phyloP scores from a whole-genome alignment of 2,888 invertebrate species.

The Oegoconia quadripuncta region DNA sequence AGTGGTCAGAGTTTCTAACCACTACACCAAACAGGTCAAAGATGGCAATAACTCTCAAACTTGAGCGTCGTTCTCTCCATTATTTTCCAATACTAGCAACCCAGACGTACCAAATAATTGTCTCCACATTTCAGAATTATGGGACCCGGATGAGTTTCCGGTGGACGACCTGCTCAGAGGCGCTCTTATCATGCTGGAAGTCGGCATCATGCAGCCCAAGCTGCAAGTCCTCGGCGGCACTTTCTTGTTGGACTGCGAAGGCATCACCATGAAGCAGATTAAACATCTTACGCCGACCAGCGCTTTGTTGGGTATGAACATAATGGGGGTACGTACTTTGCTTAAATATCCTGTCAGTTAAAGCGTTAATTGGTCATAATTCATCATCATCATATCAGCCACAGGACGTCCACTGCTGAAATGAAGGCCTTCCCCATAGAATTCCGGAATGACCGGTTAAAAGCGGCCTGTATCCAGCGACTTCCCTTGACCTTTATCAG shows the following conservation, averaged over 20 bases:
- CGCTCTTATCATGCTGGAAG: conserved; percentile 82
- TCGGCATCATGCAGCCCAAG: conserved; percentile 86
- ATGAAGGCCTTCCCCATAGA: too few relatives aligned
- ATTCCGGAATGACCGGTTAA: too few relatives aligned
- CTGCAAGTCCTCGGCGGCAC: conserved; percentile 88
- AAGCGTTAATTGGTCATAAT: too few relatives aligned
- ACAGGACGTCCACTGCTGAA: too few relatives aligned
- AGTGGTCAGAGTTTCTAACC: too few relatives aligned
- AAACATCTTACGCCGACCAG: conserved; percentile 84
- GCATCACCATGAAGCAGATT: conserved; percentile 83
- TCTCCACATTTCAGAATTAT: conserved; percentile 74
- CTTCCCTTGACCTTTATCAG: too few relatives aligned
- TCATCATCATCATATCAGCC: too few relatives aligned
- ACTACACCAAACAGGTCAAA: too few relatives aligned
- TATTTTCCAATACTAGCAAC: background rate
- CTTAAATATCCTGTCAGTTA: background rate
- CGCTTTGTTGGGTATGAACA: conserved; percentile 81
- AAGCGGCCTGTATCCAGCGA: too few relatives aligned
- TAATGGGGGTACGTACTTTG: conserved; percentile 80
- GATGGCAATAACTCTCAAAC: too few relatives aligned
- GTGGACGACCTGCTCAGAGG: conserved; percentile 85
- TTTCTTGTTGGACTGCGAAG: conserved; percentile 84
- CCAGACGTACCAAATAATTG: background rate
- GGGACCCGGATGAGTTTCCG: conserved; percentile 83
- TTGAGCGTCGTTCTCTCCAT: background rate